Conservation (phyloP, 2,888 invertebrate species). For the Xestia ashworthii region DNA sequence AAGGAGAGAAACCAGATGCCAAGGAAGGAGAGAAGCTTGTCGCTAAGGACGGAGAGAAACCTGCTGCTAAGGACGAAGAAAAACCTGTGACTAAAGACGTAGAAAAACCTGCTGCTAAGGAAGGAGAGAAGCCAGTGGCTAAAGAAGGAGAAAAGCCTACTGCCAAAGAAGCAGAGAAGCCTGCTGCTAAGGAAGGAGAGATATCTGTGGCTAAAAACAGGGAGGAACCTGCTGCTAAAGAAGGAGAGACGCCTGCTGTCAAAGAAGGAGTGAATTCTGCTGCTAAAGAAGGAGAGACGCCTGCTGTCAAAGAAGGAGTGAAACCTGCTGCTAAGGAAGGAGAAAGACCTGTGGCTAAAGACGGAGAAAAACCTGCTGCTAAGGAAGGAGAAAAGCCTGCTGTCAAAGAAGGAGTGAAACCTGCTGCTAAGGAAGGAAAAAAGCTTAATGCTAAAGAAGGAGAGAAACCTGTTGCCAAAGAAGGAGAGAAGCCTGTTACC, state of each 20-base stretch:
- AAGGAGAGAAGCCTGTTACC: background rate
- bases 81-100: background rate
- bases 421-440: background rate
- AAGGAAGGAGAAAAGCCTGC: background rate
- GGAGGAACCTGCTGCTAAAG: background rate
- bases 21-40: background rate
- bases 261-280: background rate
- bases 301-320: accelerated
- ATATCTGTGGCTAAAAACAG: background rate
- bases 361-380: background rate
- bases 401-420: conserved; percentile 14
- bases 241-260: accelerated
- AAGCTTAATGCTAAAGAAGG: background rate
- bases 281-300: background rate
- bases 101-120: background rate
- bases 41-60: background rate
- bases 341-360: background rate
- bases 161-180: background rate
- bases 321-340: background rate
- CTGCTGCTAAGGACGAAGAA: accelerated
- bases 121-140: background rate
- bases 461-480: background rate
- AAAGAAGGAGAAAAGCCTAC: conserved; percentile 3
- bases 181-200: background rate
- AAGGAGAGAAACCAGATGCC: background rate